These are phyloP conservation scores for Perizoma affinitatum DNA, from an alignment of 2,888 invertebrate species.

Conservation along the genomic window DNA sequence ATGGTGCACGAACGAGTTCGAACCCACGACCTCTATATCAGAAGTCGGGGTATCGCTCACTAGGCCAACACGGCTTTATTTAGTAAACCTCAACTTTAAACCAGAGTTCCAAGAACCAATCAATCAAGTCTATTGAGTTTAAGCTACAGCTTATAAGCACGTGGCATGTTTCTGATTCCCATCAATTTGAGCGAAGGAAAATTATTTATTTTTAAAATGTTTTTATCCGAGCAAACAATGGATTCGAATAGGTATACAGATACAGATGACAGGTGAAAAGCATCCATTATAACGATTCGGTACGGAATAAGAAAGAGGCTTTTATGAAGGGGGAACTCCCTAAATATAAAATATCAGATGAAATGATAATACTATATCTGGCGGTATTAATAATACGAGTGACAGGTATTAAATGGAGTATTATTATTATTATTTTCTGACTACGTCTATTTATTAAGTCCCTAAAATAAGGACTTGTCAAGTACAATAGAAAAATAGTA, in stretches of 20 bases:
- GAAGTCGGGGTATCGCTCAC: no score
- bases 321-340: constrained; percentile 50
- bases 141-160: no score
- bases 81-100: no score
- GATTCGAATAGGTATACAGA: constrained; percentile 38
- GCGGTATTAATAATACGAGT: constrained; percentile 48
- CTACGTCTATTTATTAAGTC: neutral
- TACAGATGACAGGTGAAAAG: constrained; percentile 64
- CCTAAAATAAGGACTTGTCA: no score
- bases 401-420: constrained; percentile 49
- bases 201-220: neutral
- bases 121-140: no score
- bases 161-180: neutral
- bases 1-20: no score
- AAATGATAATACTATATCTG: constrained; percentile 53
- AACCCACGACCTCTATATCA: no score
- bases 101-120: no score
- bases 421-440: neutral
- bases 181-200: neutral
- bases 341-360: constrained; percentile 54
- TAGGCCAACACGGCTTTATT: no score
- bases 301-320: constrained; percentile 52
- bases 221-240: neutral
- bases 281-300: constrained; percentile 58
- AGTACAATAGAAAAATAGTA: no score